These are phyloP conservation scores for Naja naja DNA, from an alignment of 2,113 vertebrate species.

Conservation along the genomic window DNA sequence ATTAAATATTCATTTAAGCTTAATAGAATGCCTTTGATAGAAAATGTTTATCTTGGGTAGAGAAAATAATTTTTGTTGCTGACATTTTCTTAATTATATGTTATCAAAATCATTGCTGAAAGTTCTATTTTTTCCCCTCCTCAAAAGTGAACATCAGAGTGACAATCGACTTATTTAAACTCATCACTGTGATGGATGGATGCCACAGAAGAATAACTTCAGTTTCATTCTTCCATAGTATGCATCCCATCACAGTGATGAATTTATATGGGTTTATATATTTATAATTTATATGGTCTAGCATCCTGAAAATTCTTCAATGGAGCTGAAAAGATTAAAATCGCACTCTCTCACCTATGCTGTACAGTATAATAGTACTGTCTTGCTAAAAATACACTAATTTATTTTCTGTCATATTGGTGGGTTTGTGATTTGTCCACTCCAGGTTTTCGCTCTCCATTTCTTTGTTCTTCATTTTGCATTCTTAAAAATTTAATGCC, in stretches of 20 bases:
- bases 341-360: neutral
- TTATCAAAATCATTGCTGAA: neutral
- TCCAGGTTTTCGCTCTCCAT: neutral
- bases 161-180: neutral
- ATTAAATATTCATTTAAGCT: neutral
- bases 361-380: neutral
- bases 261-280: neutral
- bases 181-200: neutral
- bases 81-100: neutral
- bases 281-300: neutral
- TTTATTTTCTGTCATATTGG: neutral
- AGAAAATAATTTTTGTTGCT: neutral
- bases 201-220: neutral
- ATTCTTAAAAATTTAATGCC: neutral
- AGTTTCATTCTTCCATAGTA: neutral
- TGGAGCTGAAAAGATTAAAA: neutral
- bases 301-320: neutral
- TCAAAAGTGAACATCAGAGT: neutral
- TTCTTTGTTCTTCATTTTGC: neutral
- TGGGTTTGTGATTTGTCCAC: neutral
- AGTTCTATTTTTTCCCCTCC: neutral
- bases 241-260: neutral
- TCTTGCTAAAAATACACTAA: neutral
- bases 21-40: neutral
- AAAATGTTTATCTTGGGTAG: neutral